Base-by-base conservation (phyloP, 2,888 invertebrate genomes). In the Caenorhabditis drosophilae region DNA sequence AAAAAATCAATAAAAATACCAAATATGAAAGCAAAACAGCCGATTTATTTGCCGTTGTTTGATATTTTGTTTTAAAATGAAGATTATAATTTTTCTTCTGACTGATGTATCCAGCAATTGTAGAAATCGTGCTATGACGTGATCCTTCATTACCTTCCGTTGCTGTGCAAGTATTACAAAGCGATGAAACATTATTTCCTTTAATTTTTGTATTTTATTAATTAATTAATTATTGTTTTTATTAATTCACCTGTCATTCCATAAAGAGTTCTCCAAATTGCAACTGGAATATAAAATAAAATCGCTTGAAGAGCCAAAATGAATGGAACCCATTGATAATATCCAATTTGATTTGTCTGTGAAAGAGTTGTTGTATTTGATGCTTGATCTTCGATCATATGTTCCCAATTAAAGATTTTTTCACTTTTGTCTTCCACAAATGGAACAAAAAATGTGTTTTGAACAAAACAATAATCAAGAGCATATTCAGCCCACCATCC, bases 381-480 rank as follows among this genome's bases (percentile, higher is more conserved):
- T 36, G 41, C 34, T 18, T 15, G 18, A 12, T 42, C 52, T 2
- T 16, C 85, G 47, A 86, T 81, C 51, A 80, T 66, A 44, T 80
- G 78, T 27, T 76, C 63, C 26, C 75, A 76, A 55, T 82, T 79
- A 59, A 77, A 83, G 35, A 74, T 75, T 52, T 78, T 47, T 36
- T 60, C 50, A 3, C 59, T 53, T 55, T 63, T 63, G 47, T 63
- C 62, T 60, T 84, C 84, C 49, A 84, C 81, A 69, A 86, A 84
- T 53, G 85, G 85, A 15, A 87, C 82, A 78, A 84, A 86, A 75
- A 86, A 87, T 27, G 86, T 87, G 77, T 86, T 86, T 63, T 85
- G 85, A 27, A 86, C 85, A 84, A 85, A 87, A 75, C 86, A 87
- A 45, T 86, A 86, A 76, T 86, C 86, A 72, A 85, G 83, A 53